Base-by-base conservation (phyloP, 2,797 vertebrate species). In the Melanotaenia parkinsoni region DNA sequence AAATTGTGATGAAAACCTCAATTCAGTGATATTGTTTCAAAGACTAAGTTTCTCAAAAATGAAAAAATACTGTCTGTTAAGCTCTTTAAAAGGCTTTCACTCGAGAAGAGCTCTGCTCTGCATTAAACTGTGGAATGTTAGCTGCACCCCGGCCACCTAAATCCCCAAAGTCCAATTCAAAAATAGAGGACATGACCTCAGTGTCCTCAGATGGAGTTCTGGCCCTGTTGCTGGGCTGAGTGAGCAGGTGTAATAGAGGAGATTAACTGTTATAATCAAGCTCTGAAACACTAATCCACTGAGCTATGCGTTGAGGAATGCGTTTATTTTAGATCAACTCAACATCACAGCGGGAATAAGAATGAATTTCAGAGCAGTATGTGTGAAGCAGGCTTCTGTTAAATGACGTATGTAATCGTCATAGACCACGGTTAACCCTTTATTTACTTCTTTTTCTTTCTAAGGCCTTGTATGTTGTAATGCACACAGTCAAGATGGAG, bases 221-320 rank as follows among this genome's bases (percentile, higher is more conserved):
- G 50, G 26, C 43, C 43, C 28, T 16, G 59, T 32, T 63, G 8
- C 5, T 35, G 45, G 62, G 47, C 60, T 18, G 40, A 43, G 35
- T 38, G n/a, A 67, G 63, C 72, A 83, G 71, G 62, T 76, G 73
- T 77, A 79, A 81, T 58, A 67, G 53, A 82, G 57, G 75, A 83
- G 83, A 86, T 80, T 84, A 86, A 74, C 74, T 54, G 58, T 77
- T 74, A 18, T 67, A 65, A 67, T 63, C 63, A 53, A 63, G 70
- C 47, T 74, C 53, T 84, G 81, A 85, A 84, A 78, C 83, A 30
- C 65, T 92, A 89, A 92, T 91, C 91, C 74, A 77, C 72, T 84
- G 84, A 81, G 58, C 58, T 59, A 51, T 70, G n/a, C n/a, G n/a
- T n/a, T n/a, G n/a, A n/a, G 76, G 72, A 79, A 80, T 56, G 63